These are phyloP conservation scores for Cyanoderma ruficeps DNA, from an alignment of 2,113 vertebrate genomes.

Conservation along the genomic window DNA sequence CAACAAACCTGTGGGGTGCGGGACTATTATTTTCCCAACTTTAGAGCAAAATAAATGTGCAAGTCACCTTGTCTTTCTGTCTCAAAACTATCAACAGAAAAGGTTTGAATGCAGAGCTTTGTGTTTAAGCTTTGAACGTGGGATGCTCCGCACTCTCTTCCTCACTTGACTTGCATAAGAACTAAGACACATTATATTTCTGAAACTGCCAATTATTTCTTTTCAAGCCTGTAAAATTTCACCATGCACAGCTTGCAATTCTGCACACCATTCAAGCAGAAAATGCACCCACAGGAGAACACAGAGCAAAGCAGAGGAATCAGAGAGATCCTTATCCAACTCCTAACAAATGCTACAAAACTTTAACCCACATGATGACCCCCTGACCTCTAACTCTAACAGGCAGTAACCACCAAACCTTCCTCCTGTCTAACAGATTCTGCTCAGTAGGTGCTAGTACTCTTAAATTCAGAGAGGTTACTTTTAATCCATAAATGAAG, in stretches of 20 bases:
- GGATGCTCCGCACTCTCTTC: not conserved
- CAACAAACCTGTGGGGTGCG: not conserved
- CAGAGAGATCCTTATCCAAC: not conserved
- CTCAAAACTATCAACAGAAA: not conserved
- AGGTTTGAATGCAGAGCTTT: not conserved
- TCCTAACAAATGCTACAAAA: not conserved
- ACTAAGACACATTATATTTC: not conserved
- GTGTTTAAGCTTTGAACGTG: not conserved
- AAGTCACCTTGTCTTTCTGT: not conserved
- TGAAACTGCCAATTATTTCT: not conserved
- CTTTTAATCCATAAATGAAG: not conserved
- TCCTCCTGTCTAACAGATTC: not conserved
- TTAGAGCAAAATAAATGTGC: not conserved
- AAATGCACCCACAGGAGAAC: not conserved
- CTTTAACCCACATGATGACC: rapidly evolving
- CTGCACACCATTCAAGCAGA: not conserved
- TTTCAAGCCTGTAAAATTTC: not conserved
- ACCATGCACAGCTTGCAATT: not conserved
- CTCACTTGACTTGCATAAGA: not conserved
- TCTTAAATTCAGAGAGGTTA: not conserved
- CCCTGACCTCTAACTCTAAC: not conserved
- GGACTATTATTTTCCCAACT: not conserved
- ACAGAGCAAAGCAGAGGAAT: not conserved
- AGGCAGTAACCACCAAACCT: not conserved
- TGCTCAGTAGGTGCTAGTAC: not conserved